A percentile compares a stretch with the other conserved stretches of the same genome.
phyloP scores from a whole-genome alignment of 2,888 invertebrate genomes.

The Rhamnusium bicolor region DNA sequence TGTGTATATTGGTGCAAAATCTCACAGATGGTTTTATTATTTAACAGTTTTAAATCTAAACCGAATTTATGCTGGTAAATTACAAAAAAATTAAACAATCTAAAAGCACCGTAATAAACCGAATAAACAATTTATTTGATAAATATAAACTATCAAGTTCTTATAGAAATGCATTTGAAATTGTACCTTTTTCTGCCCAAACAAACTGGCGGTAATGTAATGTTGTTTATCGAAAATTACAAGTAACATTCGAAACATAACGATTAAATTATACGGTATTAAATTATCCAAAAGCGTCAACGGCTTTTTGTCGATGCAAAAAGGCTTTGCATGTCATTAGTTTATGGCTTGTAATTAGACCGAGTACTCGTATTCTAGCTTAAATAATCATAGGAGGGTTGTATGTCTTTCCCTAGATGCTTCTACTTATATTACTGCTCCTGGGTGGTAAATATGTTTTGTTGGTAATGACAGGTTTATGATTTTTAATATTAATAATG shows the following conservation, averaged over 20 bases:
- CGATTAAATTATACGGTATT: constrained; percentile 15
- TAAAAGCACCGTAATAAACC: neutral
- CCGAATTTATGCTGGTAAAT: no score
- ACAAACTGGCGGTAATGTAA: neutral
- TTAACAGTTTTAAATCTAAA: no score
- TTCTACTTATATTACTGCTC: constrained; percentile 13
- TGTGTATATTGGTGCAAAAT: no score
- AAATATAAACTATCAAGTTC: neutral
- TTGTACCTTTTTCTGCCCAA: neutral
- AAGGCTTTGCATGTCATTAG: constrained; percentile 52
- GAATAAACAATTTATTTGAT: neutral
- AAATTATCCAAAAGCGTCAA: constrained; percentile 38
- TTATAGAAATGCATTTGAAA: neutral
- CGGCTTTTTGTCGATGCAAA: constrained; percentile 47
- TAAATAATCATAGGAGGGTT: constrained; percentile 9
- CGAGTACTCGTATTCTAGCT: constrained; percentile 9
- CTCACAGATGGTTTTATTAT: no score
- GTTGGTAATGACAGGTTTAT: neutral
- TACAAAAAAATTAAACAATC: no score
- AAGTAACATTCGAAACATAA: constrained; percentile 5
- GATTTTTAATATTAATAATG: neutral
- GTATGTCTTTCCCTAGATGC: constrained; percentile 6
- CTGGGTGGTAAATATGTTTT: neutral
- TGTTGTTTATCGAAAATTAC: constrained; percentile 15
- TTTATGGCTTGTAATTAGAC: constrained; percentile 50